A percentile compares a stretch with the other conserved stretches of the same genome.
Evolutionary conservation across 2,113 vertebrate genomes (phyloP).

Genomic region (Corythoichthys haematopterus): DNA sequence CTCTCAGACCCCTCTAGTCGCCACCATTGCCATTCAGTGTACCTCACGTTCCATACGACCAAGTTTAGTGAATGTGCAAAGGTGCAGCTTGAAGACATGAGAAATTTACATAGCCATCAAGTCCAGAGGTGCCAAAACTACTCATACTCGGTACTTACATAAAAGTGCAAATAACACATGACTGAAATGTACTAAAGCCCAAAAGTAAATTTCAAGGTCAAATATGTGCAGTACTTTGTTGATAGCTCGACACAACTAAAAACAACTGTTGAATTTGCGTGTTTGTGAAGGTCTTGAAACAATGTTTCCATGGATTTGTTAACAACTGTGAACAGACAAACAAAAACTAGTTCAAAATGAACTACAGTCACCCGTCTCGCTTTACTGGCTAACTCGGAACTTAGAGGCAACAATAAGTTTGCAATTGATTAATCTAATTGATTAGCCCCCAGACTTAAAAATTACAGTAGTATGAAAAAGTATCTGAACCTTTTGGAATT

Average conservation of each 20-base stretch:
- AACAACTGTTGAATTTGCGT: no score
- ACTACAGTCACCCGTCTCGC: no score
- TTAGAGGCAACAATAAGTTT: no score
- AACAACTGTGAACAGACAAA: no score
- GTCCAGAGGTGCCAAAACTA: background rate
- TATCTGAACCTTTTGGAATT: no score
- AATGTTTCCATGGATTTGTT: no score
- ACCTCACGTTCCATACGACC: slow-evolving; percentile 31
- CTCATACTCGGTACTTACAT: background rate
- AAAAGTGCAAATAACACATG: background rate
- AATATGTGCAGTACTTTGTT: background rate
- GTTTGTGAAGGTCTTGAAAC: no score
- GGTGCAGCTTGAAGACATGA: slow-evolving; percentile 53
- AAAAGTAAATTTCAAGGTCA: background rate
- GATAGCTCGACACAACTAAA: background rate
- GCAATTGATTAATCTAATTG: no score
- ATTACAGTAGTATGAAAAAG: no score
- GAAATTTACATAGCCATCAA: background rate
- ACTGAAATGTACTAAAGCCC: background rate
- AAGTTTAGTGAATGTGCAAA: slow-evolving; percentile 34
- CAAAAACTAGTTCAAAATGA: no score
- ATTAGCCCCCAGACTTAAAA: no score
- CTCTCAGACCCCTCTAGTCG: slow-evolving; percentile 32
- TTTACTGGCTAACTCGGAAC: no score
- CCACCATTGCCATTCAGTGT: slow-evolving; percentile 55